A percentile compares a stretch with the other conserved stretches of the same genome.
phyloP scores from a whole-genome alignment of 2,113 vertebrate species.

The Fregetta grallaria region DNA sequence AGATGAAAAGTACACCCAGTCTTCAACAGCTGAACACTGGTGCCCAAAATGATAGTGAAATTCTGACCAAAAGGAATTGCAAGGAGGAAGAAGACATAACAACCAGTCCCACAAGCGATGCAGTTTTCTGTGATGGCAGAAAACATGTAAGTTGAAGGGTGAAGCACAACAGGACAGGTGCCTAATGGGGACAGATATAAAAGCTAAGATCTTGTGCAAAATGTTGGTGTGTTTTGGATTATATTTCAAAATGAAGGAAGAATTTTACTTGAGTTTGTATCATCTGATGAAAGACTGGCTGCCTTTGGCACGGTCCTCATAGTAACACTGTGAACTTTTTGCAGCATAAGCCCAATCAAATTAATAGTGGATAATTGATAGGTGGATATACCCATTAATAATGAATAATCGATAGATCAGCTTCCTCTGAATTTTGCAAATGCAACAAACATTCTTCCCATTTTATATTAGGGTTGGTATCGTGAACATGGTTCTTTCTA shows the following conservation, averaged over 20 bases:
- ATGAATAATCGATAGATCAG: background rate
- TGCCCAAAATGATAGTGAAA: constrained; percentile 36
- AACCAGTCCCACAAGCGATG: background rate
- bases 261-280: background rate
- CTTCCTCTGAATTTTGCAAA: background rate
- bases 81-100: constrained; percentile 23
- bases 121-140: constrained; percentile 58
- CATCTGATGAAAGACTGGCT: background rate
- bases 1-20: constrained; percentile 77
- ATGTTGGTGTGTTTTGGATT: background rate
- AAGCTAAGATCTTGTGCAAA: background rate
- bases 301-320: background rate
- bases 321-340: background rate
- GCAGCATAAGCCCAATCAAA: background rate
- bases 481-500: background rate
- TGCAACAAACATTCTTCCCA: background rate
- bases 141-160: constrained; percentile 61
- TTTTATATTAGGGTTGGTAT: background rate
- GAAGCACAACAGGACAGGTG: background rate
- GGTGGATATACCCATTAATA: background rate
- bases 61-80: background rate
- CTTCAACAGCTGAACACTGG: constrained; percentile 75
- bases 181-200: background rate
- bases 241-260: background rate
- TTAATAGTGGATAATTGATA: background rate